Percentiles rank a stretch among this genome's conserved stretches.
phyloP scores from a whole-genome alignment of 2,113 vertebrate genomes.

The Melanocharis versteri region DNA sequence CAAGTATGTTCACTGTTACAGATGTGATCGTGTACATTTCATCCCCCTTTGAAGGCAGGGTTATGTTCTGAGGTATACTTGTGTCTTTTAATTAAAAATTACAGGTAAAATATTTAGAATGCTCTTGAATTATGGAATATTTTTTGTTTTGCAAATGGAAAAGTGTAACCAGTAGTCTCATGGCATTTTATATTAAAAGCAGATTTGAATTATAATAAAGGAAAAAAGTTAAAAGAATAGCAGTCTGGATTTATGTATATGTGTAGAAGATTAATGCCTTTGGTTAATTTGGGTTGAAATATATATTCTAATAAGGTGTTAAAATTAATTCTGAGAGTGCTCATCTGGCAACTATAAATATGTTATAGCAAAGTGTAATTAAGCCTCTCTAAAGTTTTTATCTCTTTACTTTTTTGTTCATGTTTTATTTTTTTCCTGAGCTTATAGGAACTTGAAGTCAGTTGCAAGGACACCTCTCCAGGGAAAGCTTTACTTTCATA shows the following conservation, averaged over 20 bases:
- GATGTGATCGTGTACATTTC: neutral
- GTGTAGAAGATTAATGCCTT: constrained; percentile 28
- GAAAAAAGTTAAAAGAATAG: neutral
- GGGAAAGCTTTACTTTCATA: neutral
- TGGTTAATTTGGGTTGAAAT: constrained; percentile 22
- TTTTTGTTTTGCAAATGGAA: constrained; percentile 39
- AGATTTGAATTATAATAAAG: neutral
- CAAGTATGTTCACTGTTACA: neutral
- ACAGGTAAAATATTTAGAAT: constrained; percentile 37
- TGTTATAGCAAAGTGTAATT: constrained; percentile 15
- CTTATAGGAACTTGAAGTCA: neutral
- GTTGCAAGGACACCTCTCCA: neutral
- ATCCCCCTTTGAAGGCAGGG: neutral
- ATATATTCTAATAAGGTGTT: constrained; percentile 30
- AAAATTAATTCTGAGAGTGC: constrained; percentile 27
- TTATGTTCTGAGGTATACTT: neutral
- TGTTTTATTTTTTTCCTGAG: neutral
- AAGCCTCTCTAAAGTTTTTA: constrained; percentile 20
- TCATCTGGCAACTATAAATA: constrained; percentile 42
- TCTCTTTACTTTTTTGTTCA: neutral
- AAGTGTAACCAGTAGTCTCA: neutral
- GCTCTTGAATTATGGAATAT: constrained; percentile 14
- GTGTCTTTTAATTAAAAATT: neutral
- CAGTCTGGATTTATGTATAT: neutral
- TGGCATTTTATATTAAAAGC: neutral